Evolutionary conservation across 1,140 invertebrate species (phyloP), one percentile per base, ranked within the genome.

Genomic region (Bombus pyrosoma): DNA sequence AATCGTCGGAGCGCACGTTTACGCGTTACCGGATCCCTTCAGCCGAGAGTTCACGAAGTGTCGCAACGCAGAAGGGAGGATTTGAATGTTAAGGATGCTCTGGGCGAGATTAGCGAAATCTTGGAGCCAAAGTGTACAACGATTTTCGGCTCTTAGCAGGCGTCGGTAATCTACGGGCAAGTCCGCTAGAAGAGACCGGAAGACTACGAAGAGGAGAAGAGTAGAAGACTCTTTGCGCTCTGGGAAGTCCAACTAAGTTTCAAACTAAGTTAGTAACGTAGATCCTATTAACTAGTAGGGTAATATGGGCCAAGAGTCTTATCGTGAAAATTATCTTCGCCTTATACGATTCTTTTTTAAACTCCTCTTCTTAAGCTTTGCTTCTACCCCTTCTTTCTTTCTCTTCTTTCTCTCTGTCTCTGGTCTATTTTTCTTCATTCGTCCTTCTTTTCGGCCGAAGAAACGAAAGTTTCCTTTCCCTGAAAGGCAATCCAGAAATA

Each of bases 201-300:
- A 86, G 83, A 87, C 72, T 59, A 75, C 76, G 59, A 53, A 53
- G 47, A 53, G 47, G 47, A 34, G 32, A 68, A 72, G 59, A 66
- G 78, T 68, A 57, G 71, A 69, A 81, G 85, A 79, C 68, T 88
- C 90, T 92, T 91, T 87, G 83, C 88, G 85, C 91, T 86, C 72
- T 32, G 90, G 86, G 89, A 89, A 92, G 86, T 88, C 87, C 85
- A 81, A 86, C 75, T 47, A 86, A 88, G 87, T 92, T 92, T 84
- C 86, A 91, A 92, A 92, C 92, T 92, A 92, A 92, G 91, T 92
- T 92, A 92, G 91, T 86, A 92, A 92, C 91, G 91, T 89, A 90
- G 91, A 92, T 92, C 91, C 92, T 92, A 92, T 92, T 92, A 92
- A 92, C 90, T 91, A 92, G 91, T 91, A 92, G 87, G 92, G 91